Evolutionary conservation across 2,797 vertebrate species (phyloP).

Genomic region (Cynopterus sphinx): DNA sequence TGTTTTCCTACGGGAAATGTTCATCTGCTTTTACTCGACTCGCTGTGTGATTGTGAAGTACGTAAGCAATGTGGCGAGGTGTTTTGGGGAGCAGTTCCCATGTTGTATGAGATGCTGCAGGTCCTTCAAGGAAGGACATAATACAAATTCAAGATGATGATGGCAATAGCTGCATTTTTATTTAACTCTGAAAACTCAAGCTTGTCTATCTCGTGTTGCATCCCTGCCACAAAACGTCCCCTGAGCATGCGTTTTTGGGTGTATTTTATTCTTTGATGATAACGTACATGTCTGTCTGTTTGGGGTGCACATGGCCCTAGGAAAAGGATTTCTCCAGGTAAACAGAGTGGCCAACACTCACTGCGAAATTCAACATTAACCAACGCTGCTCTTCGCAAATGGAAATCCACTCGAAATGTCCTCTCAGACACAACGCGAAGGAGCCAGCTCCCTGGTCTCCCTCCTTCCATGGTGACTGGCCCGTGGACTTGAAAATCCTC

Average conservation of each 20-base stretch:
- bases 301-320: not conserved
- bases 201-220: conserved; percentile 59
- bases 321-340: not conserved
- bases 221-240: not conserved
- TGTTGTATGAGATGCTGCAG: not conserved
- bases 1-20: conserved; percentile 69
- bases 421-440: not conserved
- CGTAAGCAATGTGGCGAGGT: not conserved
- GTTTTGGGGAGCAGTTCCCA: not conserved
- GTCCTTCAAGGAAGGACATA: not conserved
- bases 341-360: not conserved
- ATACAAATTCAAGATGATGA: conserved; percentile 16
- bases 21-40: conserved; percentile 70
- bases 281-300: not conserved
- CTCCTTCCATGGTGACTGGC: not conserved
- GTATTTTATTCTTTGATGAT: not conserved
- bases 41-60: conserved; percentile 59
- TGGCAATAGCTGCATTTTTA: not conserved
- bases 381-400: not conserved
- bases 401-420: not conserved
- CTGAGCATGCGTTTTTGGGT: not conserved
- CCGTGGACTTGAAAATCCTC: not conserved
- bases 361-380: not conserved
- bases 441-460: not conserved
- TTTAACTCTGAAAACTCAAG: conserved; percentile 60